Percentiles rank a stretch among this genome's conserved stretches.
Conservation (phyloP, 2,113 vertebrate genomes). For the Halichoerus grypus region DNA sequence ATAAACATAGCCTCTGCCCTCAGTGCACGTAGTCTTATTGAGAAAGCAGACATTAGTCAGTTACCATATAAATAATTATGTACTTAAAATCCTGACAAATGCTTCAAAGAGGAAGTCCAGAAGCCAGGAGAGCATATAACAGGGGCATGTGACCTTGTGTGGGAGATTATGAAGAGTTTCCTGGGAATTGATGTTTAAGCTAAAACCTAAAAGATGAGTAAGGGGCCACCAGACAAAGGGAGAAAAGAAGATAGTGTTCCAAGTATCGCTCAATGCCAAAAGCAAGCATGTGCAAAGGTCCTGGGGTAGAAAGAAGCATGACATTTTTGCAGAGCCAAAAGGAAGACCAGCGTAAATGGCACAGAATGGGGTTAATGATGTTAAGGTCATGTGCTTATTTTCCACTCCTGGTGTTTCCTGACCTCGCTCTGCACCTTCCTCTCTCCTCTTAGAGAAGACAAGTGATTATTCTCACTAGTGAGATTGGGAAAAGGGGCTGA, state of each 20-base stretch:
- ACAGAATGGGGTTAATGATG: not conserved
- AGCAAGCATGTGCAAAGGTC: not conserved
- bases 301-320: not conserved
- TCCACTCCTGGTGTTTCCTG: not conserved
- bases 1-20: not conserved
- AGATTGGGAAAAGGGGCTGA: not conserved
- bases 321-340: not conserved
- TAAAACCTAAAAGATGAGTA: not conserved
- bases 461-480: not conserved
- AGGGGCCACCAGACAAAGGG: not conserved
- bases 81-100: not conserved
- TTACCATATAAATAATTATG: not conserved
- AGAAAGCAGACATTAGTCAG: not conserved
- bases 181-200: not conserved
- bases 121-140: not conserved
- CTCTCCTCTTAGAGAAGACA: not conserved
- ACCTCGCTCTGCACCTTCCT: not conserved
- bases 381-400: not conserved
- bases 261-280: not conserved
- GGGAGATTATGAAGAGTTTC: not conserved
- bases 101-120: not conserved
- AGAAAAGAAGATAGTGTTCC: not conserved
- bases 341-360: not conserved
- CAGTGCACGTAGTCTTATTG: not conserved
- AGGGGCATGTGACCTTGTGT: not conserved